Evolutionary conservation across 2,113 vertebrate species (phyloP).

Genomic region (Sylvilagus bachmani): DNA sequence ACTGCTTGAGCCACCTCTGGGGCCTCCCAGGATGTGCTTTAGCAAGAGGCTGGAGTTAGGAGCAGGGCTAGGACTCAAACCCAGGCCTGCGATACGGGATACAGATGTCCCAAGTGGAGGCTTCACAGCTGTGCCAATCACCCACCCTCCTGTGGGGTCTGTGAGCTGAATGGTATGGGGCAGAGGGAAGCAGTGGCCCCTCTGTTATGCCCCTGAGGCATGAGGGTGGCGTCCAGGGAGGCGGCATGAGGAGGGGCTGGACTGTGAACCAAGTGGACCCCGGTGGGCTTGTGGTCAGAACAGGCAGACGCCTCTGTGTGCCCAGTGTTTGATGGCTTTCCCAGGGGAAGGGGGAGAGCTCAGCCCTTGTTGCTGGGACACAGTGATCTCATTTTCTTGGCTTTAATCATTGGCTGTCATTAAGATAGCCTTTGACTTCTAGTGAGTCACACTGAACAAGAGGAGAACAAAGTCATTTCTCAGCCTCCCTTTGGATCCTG

Average conservation of each 20-base stretch:
- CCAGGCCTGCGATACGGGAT: no score
- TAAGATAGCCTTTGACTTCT: constrained; percentile 59
- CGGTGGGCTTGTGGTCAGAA: neutral
- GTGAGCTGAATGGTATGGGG: neutral
- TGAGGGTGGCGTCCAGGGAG: neutral
- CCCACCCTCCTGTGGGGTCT: neutral
- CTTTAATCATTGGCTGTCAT: neutral
- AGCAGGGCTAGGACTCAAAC: no score
- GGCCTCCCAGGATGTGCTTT: no score
- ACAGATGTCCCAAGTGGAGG: no score
- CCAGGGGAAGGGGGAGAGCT: neutral
- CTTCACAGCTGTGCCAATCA: no score
- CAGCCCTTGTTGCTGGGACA: constrained; percentile 40
- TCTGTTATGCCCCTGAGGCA: neutral
- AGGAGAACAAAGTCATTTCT: constrained; percentile 4
- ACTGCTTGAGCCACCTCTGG: no score
- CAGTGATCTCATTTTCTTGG: constrained; percentile 53
- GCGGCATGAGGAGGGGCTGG: neutral
- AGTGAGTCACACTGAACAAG: constrained; percentile 37
- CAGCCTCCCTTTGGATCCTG: neutral
- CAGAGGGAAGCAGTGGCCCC: neutral
- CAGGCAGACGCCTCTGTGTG: neutral
- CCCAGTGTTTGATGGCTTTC: neutral
- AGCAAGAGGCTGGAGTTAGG: no score
- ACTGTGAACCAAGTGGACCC: neutral